Evolutionary conservation across 2,888 invertebrate genomes (phyloP).

Genomic region (Caenorhabditis sp.): DNA sequence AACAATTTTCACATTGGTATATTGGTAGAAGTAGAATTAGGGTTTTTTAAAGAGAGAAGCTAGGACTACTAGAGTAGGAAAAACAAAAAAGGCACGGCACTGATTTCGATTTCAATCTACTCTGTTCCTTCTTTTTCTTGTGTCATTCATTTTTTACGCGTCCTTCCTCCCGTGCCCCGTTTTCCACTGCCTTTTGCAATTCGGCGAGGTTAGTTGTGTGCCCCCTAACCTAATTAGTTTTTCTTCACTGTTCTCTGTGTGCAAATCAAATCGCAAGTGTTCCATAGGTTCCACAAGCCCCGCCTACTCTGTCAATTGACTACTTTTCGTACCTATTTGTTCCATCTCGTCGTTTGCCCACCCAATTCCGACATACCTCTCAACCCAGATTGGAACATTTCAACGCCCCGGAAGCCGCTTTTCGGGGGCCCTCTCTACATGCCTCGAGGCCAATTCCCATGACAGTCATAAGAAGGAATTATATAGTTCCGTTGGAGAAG

Average conservation of each 20-base stretch:
- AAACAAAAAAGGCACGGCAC: background rate
- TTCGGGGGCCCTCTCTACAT: conserved; percentile 25
- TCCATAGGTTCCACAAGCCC: conserved; percentile 17
- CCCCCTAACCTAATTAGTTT: conserved; percentile 55
- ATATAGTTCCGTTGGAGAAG: conserved; percentile 60
- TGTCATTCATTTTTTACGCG: conserved; percentile 1
- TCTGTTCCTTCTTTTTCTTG: conserved; percentile 7
- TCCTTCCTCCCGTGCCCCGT: conserved; percentile 15
- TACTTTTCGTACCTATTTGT: conserved; percentile 6
- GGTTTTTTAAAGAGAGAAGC: no score
- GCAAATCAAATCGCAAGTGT: conserved; percentile 54
- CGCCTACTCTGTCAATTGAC: conserved; percentile 1
- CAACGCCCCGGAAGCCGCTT: conserved; percentile 6
- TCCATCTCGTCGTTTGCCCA: background rate
- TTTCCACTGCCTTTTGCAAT: conserved; percentile 28
- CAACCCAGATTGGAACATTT: conserved; percentile 46
- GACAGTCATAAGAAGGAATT: conserved; percentile 68
- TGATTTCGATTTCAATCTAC: conserved; percentile 35
- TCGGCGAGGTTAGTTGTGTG: conserved; percentile 42
- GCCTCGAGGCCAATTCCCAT: conserved; percentile 64
- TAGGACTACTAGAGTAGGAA: background rate
- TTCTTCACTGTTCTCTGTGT: conserved; percentile 40
- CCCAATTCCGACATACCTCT: conserved; percentile 16
- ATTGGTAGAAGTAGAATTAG: no score
- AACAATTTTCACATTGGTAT: no score